Evolutionary conservation across 2,797 vertebrate species (phyloP), one percentile per base, ranked within the genome.

Genomic region (Craterocephalus amniculus): DNA sequence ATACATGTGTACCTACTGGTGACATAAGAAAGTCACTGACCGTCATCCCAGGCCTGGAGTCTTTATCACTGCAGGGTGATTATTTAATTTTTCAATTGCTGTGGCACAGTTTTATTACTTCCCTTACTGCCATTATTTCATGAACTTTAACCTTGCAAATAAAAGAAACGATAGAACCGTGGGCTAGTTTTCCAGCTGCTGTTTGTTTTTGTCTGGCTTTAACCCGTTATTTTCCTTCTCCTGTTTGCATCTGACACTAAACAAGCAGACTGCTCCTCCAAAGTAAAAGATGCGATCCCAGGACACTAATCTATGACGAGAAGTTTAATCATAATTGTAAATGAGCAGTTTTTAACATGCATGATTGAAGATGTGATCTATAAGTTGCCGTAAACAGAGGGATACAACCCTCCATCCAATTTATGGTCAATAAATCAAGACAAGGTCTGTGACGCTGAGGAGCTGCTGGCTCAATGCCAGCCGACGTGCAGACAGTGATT

Each of bases 401-500:
- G 38, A 24, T 40, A 35, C 65, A 57, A 57, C 58, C 57, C 26
- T 36, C 54, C 31, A 32, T 67, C 3, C 80, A 66, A 74, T 18
- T 22, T 51, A 56, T 24, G 14, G 24, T 65, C 61, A 63, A 78
- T 83, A 80, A 86, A 60, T 83, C 66, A 77, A 16, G 70, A 63
- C 63, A 64, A 68, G 70, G 76, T 66, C 0, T 26, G 36, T 31
- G 61, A 54, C 70, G 72, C 58, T 68, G 68, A 61, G 63, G 18
- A 67, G 49, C 75, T 58, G 58, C 60, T 83, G 79, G 81, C 72
- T 80, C 49, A 70, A 63, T 74, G 80, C 78, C 81, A 72, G 58
- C 40, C 31, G 79, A 76, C 58, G 58, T 6, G 32, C 85, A 76
- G 83, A 86, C 84, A 76, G 64, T 83, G 80, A 92, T 91, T 89